Base-by-base conservation (phyloP, 2,113 vertebrate genomes). In the Anser brachyrhynchus region DNA sequence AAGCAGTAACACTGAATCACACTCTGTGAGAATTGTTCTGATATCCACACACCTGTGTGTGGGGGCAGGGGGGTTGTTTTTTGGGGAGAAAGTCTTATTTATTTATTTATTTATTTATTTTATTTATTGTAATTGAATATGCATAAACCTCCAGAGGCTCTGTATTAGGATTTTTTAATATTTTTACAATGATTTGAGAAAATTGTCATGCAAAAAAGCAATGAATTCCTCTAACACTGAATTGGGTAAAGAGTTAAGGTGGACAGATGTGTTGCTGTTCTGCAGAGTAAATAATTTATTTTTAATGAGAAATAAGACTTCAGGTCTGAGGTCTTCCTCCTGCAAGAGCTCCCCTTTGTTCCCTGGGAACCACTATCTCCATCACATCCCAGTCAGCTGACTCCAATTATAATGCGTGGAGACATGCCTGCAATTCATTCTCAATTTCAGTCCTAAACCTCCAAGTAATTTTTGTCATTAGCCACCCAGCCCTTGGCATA, bases 391-490 rank as follows among this genome's bases (percentile, higher is more conserved):
- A 54, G 23, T 61, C 18, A 62, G 5, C 5, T 65, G 70, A 49
- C 11, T 76, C 4, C 64, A 70, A 2, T 70, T 87, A 31, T 22
- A 39, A 29, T 43, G 13, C 37, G 44, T 8, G 51, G 37, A 65
- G 37, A 11, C 4, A 13, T 19, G 25, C 9, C 46, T 67, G 37
- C 0, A 0, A 26, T 80, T 66, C 6, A 39, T 55, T 69, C 54
- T 41, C 17, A 75, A 1, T 33, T 76, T 39, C 39, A 82, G 54
- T 52, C 13, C 41, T 84, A 77, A 92, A 89, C 4, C 2, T 6
- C 17, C 10, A 43, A 17, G 9, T 51, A 64, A 35, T n/a, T 85
- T 82, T 84, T 72, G 14, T 57, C 26, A 35, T 55, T 72, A 62
- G 12, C 13, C 19, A 57, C 11, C 7, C 20, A 82, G 21, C 10